phyloP scores from a whole-genome alignment of 2,113 vertebrate genomes.

The Microtus pennsylvanicus region DNA sequence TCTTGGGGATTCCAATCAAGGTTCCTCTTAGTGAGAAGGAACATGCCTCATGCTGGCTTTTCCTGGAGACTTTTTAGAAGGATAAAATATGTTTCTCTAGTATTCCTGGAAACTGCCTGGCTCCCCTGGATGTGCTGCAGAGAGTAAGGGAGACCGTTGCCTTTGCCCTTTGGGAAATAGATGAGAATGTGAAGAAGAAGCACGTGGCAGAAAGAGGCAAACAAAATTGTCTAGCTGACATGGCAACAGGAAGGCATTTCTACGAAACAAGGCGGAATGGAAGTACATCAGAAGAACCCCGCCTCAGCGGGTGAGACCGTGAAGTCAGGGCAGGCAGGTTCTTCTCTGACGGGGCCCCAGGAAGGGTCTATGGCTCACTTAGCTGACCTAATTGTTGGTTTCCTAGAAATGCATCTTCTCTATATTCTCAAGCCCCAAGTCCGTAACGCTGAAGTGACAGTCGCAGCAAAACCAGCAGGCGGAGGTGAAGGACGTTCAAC shows the following conservation, averaged over 20 bases:
- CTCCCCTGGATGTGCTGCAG: not conserved
- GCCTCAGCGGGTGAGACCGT: not conserved
- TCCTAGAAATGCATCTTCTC: constrained; percentile 3
- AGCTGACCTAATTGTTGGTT: constrained; percentile 9
- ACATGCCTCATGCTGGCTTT: not conserved
- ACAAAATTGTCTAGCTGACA: not conserved
- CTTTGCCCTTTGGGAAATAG: not conserved
- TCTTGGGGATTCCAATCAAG: not conserved
- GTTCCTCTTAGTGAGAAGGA: not conserved
- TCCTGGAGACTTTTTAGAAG: not conserved
- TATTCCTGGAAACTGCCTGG: not conserved
- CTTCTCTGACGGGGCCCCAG: not conserved
- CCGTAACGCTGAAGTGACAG: not conserved
- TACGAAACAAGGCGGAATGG: not conserved
- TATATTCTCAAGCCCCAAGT: not conserved
- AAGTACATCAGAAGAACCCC: not conserved
- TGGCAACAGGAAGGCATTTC: not conserved
- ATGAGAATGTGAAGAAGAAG: not conserved
- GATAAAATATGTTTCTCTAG: not conserved
- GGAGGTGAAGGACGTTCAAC: not conserved
- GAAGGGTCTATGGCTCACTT: not conserved
- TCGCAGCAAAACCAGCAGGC: not conserved
- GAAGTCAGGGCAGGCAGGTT: not conserved
- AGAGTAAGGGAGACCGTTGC: not conserved
- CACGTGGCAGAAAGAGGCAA: not conserved